A percentile compares a stretch with the other conserved stretches of the same genome.
These are phyloP conservation scores for Panthera leo DNA, from an alignment of 2,113 vertebrate species.

Conservation along the genomic window DNA sequence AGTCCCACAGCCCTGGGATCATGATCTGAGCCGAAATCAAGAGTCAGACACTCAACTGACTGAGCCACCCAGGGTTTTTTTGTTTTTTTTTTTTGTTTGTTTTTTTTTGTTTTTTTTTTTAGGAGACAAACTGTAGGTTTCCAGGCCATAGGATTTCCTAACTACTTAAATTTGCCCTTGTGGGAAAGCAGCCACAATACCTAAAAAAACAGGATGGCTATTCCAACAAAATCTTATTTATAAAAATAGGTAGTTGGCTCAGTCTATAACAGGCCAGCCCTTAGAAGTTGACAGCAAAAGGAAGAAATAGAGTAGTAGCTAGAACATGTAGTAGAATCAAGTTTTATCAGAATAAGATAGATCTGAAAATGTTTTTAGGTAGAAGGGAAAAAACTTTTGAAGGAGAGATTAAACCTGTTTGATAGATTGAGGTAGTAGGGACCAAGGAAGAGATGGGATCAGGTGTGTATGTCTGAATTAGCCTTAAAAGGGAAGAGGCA, in stretches of 20 bases:
- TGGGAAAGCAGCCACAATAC: constrained; percentile 17
- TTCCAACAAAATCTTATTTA: background rate
- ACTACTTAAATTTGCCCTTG: background rate
- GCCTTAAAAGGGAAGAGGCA: constrained; percentile 18
- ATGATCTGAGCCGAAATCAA: too few species aligned
- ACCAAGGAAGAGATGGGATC: background rate
- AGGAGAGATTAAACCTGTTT: background rate
- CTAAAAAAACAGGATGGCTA: constrained; percentile 27
- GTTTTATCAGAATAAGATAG: constrained; percentile 1
- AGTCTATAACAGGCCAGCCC: background rate
- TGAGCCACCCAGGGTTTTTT: too few species aligned
- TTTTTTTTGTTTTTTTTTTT: background rate
- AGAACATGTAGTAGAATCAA: constrained; percentile 12
- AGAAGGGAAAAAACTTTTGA: background rate
- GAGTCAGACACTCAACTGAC: too few species aligned
- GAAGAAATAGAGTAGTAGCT: background rate
- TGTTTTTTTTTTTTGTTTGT: too few species aligned
- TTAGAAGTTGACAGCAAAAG: constrained; percentile 47
- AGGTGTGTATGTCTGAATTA: constrained; percentile 5
- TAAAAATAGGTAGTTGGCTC: background rate
- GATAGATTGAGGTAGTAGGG: background rate
- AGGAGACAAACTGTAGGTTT: constrained; percentile 33
- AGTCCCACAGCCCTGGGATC: too few species aligned
- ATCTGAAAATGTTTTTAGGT: constrained; percentile 12
- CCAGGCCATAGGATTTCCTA: background rate